Percentiles rank a stretch among this genome's conserved stretches.
Conservation (phyloP, 1,140 invertebrate species). For the Drosophila kurseongensis region DNA sequence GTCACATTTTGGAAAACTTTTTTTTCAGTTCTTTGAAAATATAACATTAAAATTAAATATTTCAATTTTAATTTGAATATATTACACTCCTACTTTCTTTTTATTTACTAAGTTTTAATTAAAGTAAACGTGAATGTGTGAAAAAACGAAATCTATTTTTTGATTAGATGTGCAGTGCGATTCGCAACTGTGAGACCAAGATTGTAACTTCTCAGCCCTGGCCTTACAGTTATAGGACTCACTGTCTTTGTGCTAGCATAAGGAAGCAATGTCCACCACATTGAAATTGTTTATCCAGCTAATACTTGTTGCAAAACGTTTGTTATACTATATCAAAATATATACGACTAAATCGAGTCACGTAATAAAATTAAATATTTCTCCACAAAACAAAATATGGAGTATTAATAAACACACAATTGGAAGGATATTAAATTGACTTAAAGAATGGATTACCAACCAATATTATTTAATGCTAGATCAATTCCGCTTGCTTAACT, state of each 20-base stretch:
- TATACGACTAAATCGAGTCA: conserved; percentile 7
- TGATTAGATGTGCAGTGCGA: not conserved
- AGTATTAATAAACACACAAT: too few relatives aligned
- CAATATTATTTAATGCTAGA: not conserved
- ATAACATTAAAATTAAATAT: conserved; percentile 3
- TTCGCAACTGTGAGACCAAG: not conserved
- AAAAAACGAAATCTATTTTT: conserved; percentile 4
- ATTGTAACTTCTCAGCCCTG: not conserved
- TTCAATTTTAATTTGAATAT: not conserved
- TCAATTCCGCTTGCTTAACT: not conserved
- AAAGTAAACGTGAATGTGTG: conserved; percentile 1
- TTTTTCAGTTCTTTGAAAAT: conserved; percentile 5
- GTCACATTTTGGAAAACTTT: conserved; percentile 11
- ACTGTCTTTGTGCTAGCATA: conserved; percentile 6
- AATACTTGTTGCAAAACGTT: conserved; percentile 56
- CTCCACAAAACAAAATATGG: not conserved
- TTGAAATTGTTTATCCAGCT: conserved; percentile 24
- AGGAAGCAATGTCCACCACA: conserved; percentile 1
- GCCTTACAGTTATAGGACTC: not conserved
- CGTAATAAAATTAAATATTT: conserved; percentile 25
- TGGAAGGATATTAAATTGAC: not conserved
- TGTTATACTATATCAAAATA: conserved; percentile 19
- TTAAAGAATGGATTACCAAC: not conserved
- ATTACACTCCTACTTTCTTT: not conserved
- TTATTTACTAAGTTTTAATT: not conserved